Conservation (phyloP, 2,113 vertebrate genomes). For the Myocastor coypus region DNA sequence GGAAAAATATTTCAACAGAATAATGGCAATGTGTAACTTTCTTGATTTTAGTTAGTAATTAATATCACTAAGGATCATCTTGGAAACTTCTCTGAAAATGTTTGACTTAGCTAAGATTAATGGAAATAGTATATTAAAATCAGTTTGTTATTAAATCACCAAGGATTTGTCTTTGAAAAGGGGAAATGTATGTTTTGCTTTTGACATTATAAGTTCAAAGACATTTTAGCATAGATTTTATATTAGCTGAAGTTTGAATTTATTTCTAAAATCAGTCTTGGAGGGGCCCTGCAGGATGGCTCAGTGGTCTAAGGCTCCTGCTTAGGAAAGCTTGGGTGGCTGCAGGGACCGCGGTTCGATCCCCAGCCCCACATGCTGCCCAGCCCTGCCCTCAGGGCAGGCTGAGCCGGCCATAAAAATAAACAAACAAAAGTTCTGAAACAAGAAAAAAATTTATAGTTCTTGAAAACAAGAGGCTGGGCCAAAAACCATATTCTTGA, state of each 20-base stretch:
- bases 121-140: not conserved
- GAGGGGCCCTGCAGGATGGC: too few species aligned
- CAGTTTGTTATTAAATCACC: constrained; percentile 29
- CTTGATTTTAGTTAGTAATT: constrained; percentile 37
- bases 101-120: not conserved
- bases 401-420: too few species aligned
- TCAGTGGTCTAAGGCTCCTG: too few species aligned
- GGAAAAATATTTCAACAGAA: constrained; percentile 32
- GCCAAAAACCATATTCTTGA: too few species aligned
- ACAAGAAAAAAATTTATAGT: too few species aligned
- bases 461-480: too few species aligned
- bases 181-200: constrained; percentile 37
- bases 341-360: too few species aligned
- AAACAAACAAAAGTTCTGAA: too few species aligned
- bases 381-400: too few species aligned
- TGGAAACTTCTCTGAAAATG: constrained; percentile 33
- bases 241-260: constrained; percentile 48
- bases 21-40: constrained; percentile 10
- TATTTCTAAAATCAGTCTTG: too few species aligned
- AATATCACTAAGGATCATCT: constrained; percentile 46
- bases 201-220: constrained; percentile 46
- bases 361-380: too few species aligned
- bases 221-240: constrained; percentile 33
- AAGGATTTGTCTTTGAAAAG: constrained; percentile 35
- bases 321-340: too few species aligned